These are phyloP conservation scores for Conus betulinus DNA, from an alignment of 1,140 invertebrate genomes.

Conservation along the genomic window DNA sequence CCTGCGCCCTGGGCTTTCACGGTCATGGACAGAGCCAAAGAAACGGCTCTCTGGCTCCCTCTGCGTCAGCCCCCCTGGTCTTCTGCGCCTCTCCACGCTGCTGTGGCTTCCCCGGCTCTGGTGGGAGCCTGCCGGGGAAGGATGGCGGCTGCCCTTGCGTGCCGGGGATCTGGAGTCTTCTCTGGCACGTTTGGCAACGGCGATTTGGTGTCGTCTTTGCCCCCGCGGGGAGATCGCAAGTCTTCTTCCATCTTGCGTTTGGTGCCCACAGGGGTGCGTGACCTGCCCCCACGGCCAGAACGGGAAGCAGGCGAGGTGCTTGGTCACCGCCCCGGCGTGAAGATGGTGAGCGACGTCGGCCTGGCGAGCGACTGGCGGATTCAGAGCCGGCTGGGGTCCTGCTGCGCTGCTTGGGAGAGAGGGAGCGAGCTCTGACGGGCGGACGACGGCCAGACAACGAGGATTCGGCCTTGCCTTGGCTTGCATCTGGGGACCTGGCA, in stretches of 20 bases:
- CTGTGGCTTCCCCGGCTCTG: conserved; percentile 39
- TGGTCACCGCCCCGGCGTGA: background rate
- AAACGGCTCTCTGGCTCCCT: conserved; percentile 45
- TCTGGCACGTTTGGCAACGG: conserved; percentile 34
- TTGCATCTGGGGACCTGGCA: background rate
- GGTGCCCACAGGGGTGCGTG: conserved; percentile 18
- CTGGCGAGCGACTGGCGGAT: background rate
- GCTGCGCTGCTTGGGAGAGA: conserved; percentile 16
- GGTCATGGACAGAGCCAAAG: background rate
- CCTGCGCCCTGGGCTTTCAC: background rate
- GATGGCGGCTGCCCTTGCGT: conserved; percentile 8
- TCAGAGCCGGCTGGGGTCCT: background rate
- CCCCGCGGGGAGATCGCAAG: background rate
- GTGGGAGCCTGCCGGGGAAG: conserved; percentile 42
- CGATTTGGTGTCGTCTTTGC: conserved; percentile 30
- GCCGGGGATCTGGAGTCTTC: conserved; percentile 36
- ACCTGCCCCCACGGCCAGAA: background rate
- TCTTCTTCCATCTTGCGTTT: conserved; percentile 20
- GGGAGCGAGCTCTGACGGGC: conserved; percentile 23
- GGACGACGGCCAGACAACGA: background rate
- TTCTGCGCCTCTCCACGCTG: conserved; percentile 20
- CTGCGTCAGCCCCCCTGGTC: background rate
- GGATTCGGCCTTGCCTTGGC: background rate
- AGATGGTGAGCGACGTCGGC: background rate
- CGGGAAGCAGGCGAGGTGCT: background rate